Conservation (phyloP, 2,888 invertebrate species). For the Quadriops clusia region DNA sequence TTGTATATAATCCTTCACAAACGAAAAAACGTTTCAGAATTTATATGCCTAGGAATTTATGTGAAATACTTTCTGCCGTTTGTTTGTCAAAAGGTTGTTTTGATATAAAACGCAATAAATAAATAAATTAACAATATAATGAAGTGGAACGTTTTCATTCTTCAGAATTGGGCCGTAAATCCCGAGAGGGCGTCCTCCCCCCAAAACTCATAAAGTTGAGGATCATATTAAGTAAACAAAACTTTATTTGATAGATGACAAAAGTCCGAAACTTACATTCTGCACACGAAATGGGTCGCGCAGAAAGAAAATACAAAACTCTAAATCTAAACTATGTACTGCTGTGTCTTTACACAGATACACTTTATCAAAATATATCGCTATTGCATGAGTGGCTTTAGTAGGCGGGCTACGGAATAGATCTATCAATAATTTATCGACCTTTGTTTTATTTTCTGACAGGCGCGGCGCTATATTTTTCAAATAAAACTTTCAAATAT, state of each 20-base stretch:
- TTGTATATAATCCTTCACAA: no score
- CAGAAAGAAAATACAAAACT: conserved; percentile 23
- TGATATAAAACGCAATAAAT: no score
- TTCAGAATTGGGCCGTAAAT: no score
- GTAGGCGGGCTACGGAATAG: conserved; percentile 21
- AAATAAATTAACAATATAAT: no score
- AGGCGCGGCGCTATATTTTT: conserved; percentile 28
- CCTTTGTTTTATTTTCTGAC: conserved; percentile 32
- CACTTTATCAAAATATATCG: conserved; percentile 31
- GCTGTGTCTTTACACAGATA: conserved; percentile 24
- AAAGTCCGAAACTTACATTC: conserved; percentile 28
- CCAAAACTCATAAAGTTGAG: no score
- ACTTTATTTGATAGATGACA: conserved; percentile 24
- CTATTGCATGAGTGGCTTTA: conserved; percentile 27
- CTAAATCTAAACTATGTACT: conserved; percentile 23
- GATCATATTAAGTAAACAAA: conserved; percentile 16
- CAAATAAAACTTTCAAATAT: conserved; percentile 34
- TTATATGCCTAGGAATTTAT: no score
- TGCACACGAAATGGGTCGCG: conserved; percentile 25
- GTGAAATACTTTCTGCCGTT: no score
- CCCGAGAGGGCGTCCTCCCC: conserved; percentile 9
- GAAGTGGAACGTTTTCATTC: no score
- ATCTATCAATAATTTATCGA: conserved; percentile 30
- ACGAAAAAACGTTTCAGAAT: no score
- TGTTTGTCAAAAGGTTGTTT: no score